phyloP scores from a whole-genome alignment of 2,113 vertebrate genomes.

The Labeo rohita region DNA sequence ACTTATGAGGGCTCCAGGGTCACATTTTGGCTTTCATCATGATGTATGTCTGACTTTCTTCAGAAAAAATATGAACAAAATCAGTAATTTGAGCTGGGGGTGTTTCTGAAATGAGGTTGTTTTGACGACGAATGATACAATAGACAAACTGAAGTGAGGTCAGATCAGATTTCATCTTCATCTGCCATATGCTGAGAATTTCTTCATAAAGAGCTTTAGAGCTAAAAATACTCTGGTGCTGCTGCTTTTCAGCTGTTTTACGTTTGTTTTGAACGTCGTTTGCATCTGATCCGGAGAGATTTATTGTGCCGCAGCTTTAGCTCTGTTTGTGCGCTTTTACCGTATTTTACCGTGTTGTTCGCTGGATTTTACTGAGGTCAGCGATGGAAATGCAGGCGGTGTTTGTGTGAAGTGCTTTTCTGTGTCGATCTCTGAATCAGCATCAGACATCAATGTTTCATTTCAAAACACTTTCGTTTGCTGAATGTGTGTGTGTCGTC shows the following conservation, averaged over 20 bases:
- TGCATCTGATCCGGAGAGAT: neutral
- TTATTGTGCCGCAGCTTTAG: neutral
- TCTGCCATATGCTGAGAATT: conserved; percentile 34
- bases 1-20: too few species aligned
- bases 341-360: neutral
- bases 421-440: neutral
- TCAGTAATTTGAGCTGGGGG: too few species aligned
- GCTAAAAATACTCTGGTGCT: conserved; percentile 25
- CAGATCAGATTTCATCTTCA: conserved; percentile 15
- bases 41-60: too few species aligned
- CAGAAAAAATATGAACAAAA: too few species aligned
- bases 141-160: neutral
- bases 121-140: neutral
- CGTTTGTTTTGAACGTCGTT: neutral
- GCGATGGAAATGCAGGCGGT: neutral
- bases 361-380: neutral
- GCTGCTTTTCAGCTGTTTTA: neutral
- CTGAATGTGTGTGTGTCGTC: conserved; percentile 25
- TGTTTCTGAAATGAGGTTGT: neutral
- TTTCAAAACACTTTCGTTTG: neutral
- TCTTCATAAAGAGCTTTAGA: conserved; percentile 31
- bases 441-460: neutral
- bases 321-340: neutral
- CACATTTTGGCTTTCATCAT: neutral
- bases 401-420: conserved; percentile 3